Evolutionary conservation across 2,888 invertebrate species (phyloP).

Genomic region (Parelbella ahira): DNA sequence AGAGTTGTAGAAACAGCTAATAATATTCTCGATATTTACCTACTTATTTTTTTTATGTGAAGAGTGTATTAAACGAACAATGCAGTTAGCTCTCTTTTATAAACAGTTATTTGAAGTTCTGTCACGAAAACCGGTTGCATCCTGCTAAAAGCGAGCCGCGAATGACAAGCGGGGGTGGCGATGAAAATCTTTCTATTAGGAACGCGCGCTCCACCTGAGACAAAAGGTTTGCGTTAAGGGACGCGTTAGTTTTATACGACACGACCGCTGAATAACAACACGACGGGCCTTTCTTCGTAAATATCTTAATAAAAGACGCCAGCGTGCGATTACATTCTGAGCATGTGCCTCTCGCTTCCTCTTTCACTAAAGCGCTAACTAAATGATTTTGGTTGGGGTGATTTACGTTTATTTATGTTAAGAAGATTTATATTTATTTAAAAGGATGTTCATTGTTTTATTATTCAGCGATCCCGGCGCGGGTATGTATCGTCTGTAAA

Average conservation of each 20-base stretch:
- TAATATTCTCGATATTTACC: too few relatives aligned
- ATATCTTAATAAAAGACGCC: slow-evolving; percentile 73
- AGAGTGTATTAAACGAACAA: too few relatives aligned
- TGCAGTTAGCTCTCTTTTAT: too few relatives aligned
- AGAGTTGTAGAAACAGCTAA: too few relatives aligned
- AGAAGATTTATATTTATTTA: slow-evolving; percentile 61
- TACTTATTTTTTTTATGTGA: too few relatives aligned
- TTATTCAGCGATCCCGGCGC: slow-evolving; percentile 29
- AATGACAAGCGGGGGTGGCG: slow-evolving; percentile 69
- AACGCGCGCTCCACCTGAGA: slow-evolving; percentile 56
- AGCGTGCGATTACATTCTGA: slow-evolving; percentile 69
- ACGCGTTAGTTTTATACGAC: slow-evolving; percentile 73
- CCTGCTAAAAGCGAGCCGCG: slow-evolving; percentile 68
- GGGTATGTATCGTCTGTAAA: slow-evolving; percentile 4
- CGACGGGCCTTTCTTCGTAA: slow-evolving; percentile 61
- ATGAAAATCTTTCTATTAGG: slow-evolving; percentile 59
- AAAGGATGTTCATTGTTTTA: slow-evolving; percentile 50
- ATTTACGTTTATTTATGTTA: slow-evolving; percentile 53
- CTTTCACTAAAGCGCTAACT: slow-evolving; percentile 50
- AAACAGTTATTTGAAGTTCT: slow-evolving; percentile 59
- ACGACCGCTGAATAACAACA: slow-evolving; percentile 72
- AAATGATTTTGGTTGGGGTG: slow-evolving; percentile 56
- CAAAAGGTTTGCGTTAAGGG: slow-evolving; percentile 70
- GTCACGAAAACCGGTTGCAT: slow-evolving; percentile 74
- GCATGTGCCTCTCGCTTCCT: slow-evolving; percentile 69